phyloP scores from a whole-genome alignment of 2,888 invertebrate genomes.

The Tetanocera ferruginea region DNA sequence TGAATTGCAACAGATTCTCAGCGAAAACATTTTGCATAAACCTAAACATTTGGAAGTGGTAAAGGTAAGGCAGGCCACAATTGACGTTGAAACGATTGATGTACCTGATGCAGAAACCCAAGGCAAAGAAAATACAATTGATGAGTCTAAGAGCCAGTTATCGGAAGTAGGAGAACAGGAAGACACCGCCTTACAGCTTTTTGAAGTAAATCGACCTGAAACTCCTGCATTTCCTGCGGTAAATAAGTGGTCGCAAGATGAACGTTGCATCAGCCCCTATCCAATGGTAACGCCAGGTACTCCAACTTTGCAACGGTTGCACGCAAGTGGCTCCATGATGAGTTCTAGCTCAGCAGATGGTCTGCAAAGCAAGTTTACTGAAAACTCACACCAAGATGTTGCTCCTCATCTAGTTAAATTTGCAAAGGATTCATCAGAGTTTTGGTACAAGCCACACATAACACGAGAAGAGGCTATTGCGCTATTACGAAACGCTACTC shows the following conservation, averaged over 20 bases:
- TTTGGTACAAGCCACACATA: conserved; percentile 97
- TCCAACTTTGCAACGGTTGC: conserved; percentile 34
- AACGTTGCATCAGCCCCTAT: conserved; percentile 72
- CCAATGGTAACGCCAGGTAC: conserved; percentile 44
- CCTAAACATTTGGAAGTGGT: neutral
- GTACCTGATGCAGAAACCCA: neutral
- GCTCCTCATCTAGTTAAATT: conserved; percentile 85
- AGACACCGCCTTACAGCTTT: conserved; percentile 41
- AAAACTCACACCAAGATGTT: conserved; percentile 78
- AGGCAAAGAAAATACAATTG: neutral
- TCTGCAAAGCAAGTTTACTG: neutral
- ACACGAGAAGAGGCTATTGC: conserved; percentile 94
- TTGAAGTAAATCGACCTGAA: conserved; percentile 76
- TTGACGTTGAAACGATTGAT: conserved; percentile 43
- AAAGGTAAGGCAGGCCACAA: neutral
- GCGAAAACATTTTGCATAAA: conserved; percentile 40
- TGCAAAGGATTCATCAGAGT: conserved; percentile 93
- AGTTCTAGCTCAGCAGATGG: neutral
- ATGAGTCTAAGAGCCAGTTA: neutral
- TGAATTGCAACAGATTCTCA: conserved; percentile 52
- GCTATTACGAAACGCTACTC: conserved; percentile 85
- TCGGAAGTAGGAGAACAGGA: neutral
- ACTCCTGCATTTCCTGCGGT: conserved; percentile 93
- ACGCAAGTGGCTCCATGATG: neutral
- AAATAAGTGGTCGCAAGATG: conserved; percentile 79